Base-by-base conservation (phyloP, 2,888 invertebrate species). In the Aphrophora alni region DNA sequence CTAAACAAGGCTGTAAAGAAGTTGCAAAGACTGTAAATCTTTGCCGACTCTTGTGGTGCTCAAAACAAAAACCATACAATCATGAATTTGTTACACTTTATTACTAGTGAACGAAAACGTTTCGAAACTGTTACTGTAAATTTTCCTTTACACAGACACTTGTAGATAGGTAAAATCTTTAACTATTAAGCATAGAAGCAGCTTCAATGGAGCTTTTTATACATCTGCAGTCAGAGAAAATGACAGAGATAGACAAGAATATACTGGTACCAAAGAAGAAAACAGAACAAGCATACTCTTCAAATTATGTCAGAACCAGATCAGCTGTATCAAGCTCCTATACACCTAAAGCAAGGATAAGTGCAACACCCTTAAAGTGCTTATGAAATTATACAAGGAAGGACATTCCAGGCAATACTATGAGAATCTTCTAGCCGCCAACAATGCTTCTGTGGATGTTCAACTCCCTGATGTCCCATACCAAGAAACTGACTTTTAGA, bases 51-150 rank as follows among this genome's bases (percentile, higher is more conserved):
- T 14, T 77, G 77, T n/a, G 25, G 76, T 10, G 76, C 51, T 3
- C 76, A 75, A 24, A 75, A 75, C 51, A 75, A 75, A 25, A 77
- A 77, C 25, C 28, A 68, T n/a, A 77, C 77, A 4, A 68, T 77
- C 17, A 28, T 77, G n/a, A 28, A 21, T 12, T 70, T 70, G 33
- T 21, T 77, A 4, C 77, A 77, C 25, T 70, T 69, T 26, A 26
- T 70, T 70, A 77, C 70, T n/a, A 38, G 17, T 44, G 3, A 38
- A 10, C 12, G 38, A 3, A n/a, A 71, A 38, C 24, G 38, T 7
- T 38, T 72, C n/a, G 44, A 78, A 8, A 33, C 5, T 28, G 68
- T 78, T 21, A 78, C 14, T 7, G n/a, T 72, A 38, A 78, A 38
- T 25, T 78, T 78, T 28, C 78, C 78, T 25, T 71, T 78, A 33